Evolutionary conservation across 2,113 vertebrate genomes (phyloP).

Genomic region (Paralichthys olivaceus): DNA sequence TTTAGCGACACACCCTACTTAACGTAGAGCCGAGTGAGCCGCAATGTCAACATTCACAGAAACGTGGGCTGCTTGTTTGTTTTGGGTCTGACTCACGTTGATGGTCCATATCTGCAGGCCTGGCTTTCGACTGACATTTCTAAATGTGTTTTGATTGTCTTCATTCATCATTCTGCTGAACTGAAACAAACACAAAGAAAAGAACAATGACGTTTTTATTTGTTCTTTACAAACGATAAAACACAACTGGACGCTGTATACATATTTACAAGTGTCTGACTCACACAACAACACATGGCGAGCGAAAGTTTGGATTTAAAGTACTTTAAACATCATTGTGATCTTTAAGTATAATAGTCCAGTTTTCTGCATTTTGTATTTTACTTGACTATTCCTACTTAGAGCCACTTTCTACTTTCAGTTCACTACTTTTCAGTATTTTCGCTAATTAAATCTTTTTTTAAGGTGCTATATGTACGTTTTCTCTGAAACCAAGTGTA

Average conservation of each 20-base stretch:
- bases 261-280: background rate
- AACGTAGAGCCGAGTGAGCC: background rate
- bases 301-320: too few relatives aligned
- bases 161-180: slow-evolving; percentile 84
- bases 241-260: background rate
- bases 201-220: background rate
- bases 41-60: background rate
- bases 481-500: too few relatives aligned
- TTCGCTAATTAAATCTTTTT: too few relatives aligned
- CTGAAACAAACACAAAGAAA: slow-evolving; percentile 61
- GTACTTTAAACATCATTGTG: too few relatives aligned
- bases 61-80: background rate
- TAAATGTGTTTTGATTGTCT: slow-evolving; percentile 60
- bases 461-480: too few relatives aligned
- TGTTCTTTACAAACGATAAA: background rate
- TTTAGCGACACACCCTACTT: background rate
- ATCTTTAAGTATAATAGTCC: too few relatives aligned
- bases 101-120: slow-evolving; percentile 94
- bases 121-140: slow-evolving; percentile 78
- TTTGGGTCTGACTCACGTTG: slow-evolving; percentile 84
- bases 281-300: too few relatives aligned
- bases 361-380: too few relatives aligned
- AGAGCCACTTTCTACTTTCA: too few relatives aligned
- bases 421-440: too few relatives aligned
- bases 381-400: too few relatives aligned